Conservation (phyloP, 37 sponge, comb jelly and placozoan genomes). For the Amphimedon queenslandica region DNA sequence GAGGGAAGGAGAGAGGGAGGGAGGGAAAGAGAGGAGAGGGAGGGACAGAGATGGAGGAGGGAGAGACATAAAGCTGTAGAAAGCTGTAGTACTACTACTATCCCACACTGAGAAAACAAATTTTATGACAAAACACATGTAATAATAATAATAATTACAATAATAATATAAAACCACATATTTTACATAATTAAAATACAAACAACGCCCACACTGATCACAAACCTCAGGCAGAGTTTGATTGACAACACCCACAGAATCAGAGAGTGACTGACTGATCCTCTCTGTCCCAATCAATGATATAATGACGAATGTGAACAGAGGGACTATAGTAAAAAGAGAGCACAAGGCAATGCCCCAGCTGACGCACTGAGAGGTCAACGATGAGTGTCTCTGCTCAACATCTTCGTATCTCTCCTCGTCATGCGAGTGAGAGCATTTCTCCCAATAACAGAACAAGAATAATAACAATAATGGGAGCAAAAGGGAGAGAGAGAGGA, state of each 20-base stretch:
- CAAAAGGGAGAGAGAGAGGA: not conserved
- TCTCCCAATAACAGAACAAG: slow-evolving; percentile 3
- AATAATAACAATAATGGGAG: not conserved
- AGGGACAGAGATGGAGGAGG: not conserved
- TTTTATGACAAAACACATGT: not conserved
- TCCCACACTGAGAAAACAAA: not conserved
- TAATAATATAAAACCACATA: not conserved
- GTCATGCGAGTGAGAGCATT: not conserved
- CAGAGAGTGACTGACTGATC: not conserved
- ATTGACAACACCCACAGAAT: not conserved
- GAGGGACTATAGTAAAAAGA: not conserved
- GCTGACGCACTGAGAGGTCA: not conserved
- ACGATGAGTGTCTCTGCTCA: not conserved
- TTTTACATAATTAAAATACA: not conserved
- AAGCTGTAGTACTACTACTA: not conserved
- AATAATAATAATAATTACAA: not conserved
- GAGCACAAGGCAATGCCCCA: not conserved
- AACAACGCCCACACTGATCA: not conserved
- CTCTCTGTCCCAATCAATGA: not conserved
- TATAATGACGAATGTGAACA: not conserved
- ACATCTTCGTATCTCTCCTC: no score
- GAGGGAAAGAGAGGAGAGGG: not conserved
- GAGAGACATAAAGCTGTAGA: no score
- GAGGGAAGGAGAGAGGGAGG: not conserved
- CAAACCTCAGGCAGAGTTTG: not conserved